A percentile compares a stretch with the other conserved stretches of the same genome.
phyloP scores from a whole-genome alignment of 2,888 invertebrate species.

The Disparrhopalites patrizii region DNA sequence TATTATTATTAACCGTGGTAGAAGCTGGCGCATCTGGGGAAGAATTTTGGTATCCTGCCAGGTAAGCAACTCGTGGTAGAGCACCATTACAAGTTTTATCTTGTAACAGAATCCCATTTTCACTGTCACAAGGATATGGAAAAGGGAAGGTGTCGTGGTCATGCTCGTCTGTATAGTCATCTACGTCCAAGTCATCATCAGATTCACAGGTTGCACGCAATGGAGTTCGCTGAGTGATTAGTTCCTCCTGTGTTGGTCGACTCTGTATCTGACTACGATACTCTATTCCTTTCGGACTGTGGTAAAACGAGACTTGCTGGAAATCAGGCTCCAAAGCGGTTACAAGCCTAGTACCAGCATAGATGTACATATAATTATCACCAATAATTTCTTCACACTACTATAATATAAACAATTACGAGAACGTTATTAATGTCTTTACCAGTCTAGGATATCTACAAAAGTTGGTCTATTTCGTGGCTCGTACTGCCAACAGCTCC shows the following conservation, averaged over 20 bases:
- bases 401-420: background rate
- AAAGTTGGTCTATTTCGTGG: slow-evolving; percentile 77
- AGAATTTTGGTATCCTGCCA: background rate
- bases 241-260: slow-evolving; percentile 35
- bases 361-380: background rate
- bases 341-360: slow-evolving; percentile 57
- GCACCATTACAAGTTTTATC: slow-evolving; percentile 20
- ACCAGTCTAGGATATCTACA: slow-evolving; percentile 66
- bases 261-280: slow-evolving; percentile 29
- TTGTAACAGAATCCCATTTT: slow-evolving; percentile 20
- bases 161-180: slow-evolving; percentile 37
- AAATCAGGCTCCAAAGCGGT: slow-evolving; percentile 63
- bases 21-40: background rate
- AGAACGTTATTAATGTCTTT: slow-evolving; percentile 15
- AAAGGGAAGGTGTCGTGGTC: slow-evolving; percentile 30
- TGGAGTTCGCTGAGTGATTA: slow-evolving; percentile 35
- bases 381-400: background rate
- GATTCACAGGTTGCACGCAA: slow-evolving; percentile 40
- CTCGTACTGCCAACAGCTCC: slow-evolving; percentile 84
- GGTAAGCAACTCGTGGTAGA: slow-evolving; percentile 11
- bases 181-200: slow-evolving; percentile 30
- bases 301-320: slow-evolving; percentile 63
- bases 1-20: slow-evolving; percentile 16
- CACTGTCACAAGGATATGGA: slow-evolving; percentile 15
- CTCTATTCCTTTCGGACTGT: slow-evolving; percentile 51